Conservation (phyloP, 2,113 vertebrate genomes). For the Corvus moneduloides region DNA sequence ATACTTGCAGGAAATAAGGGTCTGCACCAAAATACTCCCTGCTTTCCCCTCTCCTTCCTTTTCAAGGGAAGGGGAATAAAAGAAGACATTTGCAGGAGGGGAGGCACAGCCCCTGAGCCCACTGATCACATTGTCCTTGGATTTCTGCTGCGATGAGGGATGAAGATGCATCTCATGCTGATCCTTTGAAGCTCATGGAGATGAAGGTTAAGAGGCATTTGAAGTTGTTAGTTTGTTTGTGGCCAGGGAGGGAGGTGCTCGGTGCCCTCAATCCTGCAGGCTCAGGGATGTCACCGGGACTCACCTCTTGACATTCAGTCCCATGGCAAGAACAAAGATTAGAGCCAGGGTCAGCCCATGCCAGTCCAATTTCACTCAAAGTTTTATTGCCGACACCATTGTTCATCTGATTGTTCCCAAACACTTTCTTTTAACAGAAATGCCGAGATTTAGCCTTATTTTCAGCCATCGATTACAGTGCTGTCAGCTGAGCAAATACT, state of each 20-base stretch:
- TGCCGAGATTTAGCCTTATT: background rate
- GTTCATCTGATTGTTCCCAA: background rate
- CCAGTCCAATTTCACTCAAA: background rate
- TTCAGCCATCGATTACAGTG: background rate
- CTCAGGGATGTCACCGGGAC: background rate
- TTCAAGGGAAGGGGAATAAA: background rate
- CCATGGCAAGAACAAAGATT: background rate
- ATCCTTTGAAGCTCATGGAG: conserved; percentile 52
- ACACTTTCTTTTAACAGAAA: background rate
- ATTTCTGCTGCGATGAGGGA: conserved; percentile 3
- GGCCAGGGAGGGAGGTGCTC: background rate
- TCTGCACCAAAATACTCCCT: background rate
- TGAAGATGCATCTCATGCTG: conserved; percentile 9
- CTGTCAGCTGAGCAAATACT: background rate
- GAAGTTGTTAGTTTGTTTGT: conserved; percentile 46
- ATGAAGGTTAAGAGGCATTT: conserved; percentile 58
- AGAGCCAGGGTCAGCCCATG: background rate
- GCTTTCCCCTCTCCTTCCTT: background rate
- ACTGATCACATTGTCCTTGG: background rate
- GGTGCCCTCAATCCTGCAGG: background rate
- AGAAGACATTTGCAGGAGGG: background rate
- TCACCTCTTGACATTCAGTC: conserved; percentile 14
- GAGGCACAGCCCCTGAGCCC: background rate
- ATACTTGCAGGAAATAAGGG: background rate
- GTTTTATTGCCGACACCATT: background rate